These are phyloP conservation scores for Criorhina ranunculi DNA, from an alignment of 2,888 invertebrate species.

Conservation along the genomic window DNA sequence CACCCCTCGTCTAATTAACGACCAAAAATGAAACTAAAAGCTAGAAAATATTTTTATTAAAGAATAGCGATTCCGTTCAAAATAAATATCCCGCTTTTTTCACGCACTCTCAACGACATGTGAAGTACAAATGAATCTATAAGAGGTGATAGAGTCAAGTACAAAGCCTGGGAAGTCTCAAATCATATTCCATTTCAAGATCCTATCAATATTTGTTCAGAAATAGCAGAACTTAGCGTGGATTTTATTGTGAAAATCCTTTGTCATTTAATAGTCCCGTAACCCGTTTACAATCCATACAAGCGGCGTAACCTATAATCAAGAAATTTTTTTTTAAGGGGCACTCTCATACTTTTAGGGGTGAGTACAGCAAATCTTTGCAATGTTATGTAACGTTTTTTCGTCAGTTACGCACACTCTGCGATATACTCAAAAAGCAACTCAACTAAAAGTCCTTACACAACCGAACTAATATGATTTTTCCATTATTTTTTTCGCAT, in stretches of 20 bases:
- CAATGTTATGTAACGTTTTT: background rate
- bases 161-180: too few relatives aligned
- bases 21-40: too few relatives aligned
- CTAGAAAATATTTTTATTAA: too few relatives aligned
- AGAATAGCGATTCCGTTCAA: too few relatives aligned
- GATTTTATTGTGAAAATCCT: background rate
- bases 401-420: constrained; percentile 1
- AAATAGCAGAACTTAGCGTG: background rate
- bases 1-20: too few relatives aligned
- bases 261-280: constrained; percentile 5
- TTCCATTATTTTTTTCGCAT: background rate
- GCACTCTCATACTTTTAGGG: constrained; percentile 1
- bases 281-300: constrained; percentile 10
- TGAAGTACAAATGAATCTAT: too few relatives aligned
- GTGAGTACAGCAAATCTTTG: constrained; percentile 8
- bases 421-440: constrained; percentile 25
- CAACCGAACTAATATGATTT: constrained; percentile 13
- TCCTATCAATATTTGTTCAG: background rate
- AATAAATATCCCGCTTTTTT: too few relatives aligned
- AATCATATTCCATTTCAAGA: too few relatives aligned
- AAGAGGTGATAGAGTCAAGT: too few relatives aligned
- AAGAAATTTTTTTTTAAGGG: constrained; percentile 1
- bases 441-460: constrained; percentile 35
- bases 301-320: constrained; percentile 29
- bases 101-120: too few relatives aligned